A percentile compares a stretch with the other conserved stretches of the same genome.
These are phyloP conservation scores for Spisula solida DNA, from an alignment of 2,888 invertebrate genomes.

Conservation along the genomic window DNA sequence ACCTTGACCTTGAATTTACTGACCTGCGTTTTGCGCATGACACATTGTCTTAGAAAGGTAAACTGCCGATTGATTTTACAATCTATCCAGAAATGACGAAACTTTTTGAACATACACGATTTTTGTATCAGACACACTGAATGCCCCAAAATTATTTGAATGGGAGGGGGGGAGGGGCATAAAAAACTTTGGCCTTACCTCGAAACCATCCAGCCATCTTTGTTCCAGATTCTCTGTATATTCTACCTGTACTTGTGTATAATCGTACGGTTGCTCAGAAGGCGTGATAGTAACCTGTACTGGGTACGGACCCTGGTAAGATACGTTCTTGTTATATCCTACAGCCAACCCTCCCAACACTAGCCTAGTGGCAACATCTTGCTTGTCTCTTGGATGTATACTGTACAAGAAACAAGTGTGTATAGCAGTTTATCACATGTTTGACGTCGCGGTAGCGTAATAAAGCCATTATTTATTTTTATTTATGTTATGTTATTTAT, in stretches of 20 bases:
- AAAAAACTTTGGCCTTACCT: conserved; percentile 53
- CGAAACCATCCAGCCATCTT: conserved; percentile 66
- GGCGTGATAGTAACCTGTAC: conserved; percentile 41
- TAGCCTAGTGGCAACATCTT: conserved; percentile 80
- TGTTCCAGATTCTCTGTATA: conserved; percentile 55
- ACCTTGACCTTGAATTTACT: too few species aligned
- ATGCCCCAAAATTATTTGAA: not conserved
- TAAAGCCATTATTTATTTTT: too few species aligned
- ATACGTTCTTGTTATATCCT: conserved; percentile 75
- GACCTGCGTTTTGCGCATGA: too few species aligned
- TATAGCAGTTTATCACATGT: too few species aligned
- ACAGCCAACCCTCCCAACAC: conserved; percentile 76
- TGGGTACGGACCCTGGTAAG: conserved; percentile 80
- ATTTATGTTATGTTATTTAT: too few species aligned
- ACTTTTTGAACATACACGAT: too few species aligned
- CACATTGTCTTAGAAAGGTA: too few species aligned
- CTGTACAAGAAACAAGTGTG: conserved; percentile 49
- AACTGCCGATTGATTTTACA: too few species aligned
- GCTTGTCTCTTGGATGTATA: conserved; percentile 80
- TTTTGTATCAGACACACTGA: too few species aligned
- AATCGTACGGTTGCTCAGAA: conserved; percentile 41
- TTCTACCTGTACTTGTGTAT: conserved; percentile 49
- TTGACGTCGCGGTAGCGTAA: too few species aligned
- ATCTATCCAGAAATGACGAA: too few species aligned
- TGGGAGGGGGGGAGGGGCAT: not conserved